Evolutionary conservation across 2,888 invertebrate species (phyloP).

Genomic region (Cheiracanthium punctorium): DNA sequence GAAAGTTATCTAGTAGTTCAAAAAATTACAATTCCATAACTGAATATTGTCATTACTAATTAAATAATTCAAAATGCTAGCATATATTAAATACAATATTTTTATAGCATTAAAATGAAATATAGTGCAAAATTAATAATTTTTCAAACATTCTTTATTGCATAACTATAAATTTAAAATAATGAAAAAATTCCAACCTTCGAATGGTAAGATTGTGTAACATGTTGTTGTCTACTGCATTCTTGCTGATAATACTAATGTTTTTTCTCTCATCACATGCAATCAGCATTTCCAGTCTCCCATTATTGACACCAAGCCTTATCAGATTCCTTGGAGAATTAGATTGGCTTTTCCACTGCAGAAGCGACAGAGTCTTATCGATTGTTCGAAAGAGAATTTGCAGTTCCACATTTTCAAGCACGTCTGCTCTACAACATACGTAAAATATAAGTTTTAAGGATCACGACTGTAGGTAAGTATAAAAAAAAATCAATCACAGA

Average conservation of each 20-base stretch:
- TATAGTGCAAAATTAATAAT: no score
- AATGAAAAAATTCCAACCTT: not conserved
- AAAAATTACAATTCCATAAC: no score
- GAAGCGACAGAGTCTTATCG: not conserved
- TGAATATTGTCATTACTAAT: no score
- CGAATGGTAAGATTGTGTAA: not conserved
- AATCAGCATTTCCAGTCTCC: not conserved
- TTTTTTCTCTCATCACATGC: not conserved
- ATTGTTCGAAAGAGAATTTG: not conserved
- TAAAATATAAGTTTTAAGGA: not conserved
- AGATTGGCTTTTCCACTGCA: not conserved
- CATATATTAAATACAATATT: no score
- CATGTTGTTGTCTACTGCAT: not conserved
- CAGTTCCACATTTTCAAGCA: constrained; percentile 6
- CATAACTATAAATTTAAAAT: no score
- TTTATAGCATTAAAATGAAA: no score
- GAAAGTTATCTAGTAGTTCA: no score
- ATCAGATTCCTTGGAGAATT: not conserved
- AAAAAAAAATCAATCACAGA: no score
- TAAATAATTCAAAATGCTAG: no score
- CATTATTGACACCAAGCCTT: not conserved
- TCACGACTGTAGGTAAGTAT: no score
- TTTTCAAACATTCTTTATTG: no score
- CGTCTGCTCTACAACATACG: constrained; percentile 51
- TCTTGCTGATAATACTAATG: not conserved